Evolutionary conservation across 2,888 invertebrate species (phyloP), one percentile per base, ranked within the genome.

Genomic region (Drosophila suboccidentalis): DNA sequence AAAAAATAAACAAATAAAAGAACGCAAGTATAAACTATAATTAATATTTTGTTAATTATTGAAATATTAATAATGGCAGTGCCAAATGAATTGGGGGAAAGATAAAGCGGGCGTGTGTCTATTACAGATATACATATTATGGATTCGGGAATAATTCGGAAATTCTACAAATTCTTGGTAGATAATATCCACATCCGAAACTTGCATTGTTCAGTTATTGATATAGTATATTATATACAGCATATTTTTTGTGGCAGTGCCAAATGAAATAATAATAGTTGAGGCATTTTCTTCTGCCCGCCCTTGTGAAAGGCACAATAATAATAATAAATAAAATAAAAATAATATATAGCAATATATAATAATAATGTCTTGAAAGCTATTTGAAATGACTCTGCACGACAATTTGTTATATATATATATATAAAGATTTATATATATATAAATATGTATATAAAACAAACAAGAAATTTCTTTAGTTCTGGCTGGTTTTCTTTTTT

Each of bases 361-460:
- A 44, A 64, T 71, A 39, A 63, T 68, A 67, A 64, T 71, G 78
- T 70, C 55, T 69, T 69, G 69, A 78, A 78, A 78, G 78, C 78
- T 78, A 78, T 78, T 71, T 70, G 54, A 71, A 71, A 74, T 78
- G 77, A 78, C 78, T 77, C 70, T 72, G 72, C 59, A 67, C 55
- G 71, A 79, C 66, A 51, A 46, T 62, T 62, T 59, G 46, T 53
- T 53, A 29, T 41, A 54, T 29, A 11, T 29, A 13, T 41, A 39
- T 53, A 54, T 54, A 41, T 53, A 39, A 46, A 2, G 36, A 38
- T 38, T 38, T n/a, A 38, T 46, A 26, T 43, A 46, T 57, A 13
- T 41, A 54, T 36, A 55, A 39, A 53, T 53, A 29, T 46, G 36
- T 46, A 36, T 39, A 36, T 38, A 47, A 51, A 68, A 36, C 29